phyloP scores from a whole-genome alignment of 2,888 invertebrate species.

The Eueremaeus valkanovi region DNA sequence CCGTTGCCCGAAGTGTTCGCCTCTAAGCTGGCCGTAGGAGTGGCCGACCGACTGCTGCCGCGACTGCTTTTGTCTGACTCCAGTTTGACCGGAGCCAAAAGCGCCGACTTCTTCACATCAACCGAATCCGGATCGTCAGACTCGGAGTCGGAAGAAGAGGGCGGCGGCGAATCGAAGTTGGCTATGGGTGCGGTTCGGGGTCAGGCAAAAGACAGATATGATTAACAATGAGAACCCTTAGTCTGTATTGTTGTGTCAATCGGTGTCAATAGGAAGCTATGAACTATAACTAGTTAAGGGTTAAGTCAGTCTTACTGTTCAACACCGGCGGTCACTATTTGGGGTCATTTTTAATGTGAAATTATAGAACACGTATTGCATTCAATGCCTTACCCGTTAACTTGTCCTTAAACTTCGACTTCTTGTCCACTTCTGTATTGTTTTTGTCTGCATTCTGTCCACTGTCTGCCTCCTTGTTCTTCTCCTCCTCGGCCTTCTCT shows the following conservation, averaged over 20 bases:
- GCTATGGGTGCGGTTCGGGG: constrained; percentile 14
- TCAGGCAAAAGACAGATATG: no score
- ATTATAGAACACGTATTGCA: constrained; percentile 1
- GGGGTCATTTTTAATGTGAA: background rate
- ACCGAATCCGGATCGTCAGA: constrained; percentile 60
- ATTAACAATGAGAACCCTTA: no score
- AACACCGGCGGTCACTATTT: no score
- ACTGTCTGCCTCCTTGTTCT: constrained; percentile 63
- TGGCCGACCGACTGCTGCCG: constrained; percentile 47
- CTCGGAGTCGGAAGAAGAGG: constrained; percentile 49
- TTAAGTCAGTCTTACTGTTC: no score
- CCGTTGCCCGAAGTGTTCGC: background rate
- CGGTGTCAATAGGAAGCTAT: no score
- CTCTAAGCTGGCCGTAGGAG: constrained; percentile 44
- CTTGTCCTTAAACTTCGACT: constrained; percentile 44
- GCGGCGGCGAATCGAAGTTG: constrained; percentile 30
- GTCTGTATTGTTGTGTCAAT: background rate
- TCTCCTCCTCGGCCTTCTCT: constrained; percentile 59
- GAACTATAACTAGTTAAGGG: no score
- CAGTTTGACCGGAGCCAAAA: constrained; percentile 53
- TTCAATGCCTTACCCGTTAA: constrained; percentile 38
- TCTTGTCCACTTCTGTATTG: constrained; percentile 35
- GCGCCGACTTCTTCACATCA: constrained; percentile 50
- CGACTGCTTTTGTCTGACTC: constrained; percentile 40
- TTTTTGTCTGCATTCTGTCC: constrained; percentile 36